These are phyloP conservation scores for Melanerpes aurifrons DNA, from an alignment of 2,113 vertebrate genomes.

Conservation along the genomic window DNA sequence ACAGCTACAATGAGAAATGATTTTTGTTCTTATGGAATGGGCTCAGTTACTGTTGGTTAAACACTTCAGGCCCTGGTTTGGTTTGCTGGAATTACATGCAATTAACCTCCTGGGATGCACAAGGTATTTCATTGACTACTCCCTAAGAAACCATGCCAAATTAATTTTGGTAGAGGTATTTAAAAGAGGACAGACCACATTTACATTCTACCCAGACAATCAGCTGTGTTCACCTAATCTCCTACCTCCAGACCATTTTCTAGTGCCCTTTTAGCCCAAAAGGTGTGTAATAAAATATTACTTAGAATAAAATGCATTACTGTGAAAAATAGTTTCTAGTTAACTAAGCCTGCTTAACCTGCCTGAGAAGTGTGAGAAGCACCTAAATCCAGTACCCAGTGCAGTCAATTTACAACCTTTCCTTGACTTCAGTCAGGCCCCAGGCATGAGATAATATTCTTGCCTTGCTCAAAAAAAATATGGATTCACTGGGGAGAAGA, in stretches of 20 bases:
- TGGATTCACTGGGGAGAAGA: background rate
- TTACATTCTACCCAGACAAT: background rate
- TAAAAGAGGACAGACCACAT: background rate
- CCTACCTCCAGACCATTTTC: background rate
- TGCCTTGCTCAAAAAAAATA: background rate
- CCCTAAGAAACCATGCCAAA: background rate
- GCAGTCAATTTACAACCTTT: slow-evolving; percentile 3
- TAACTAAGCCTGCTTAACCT: background rate
- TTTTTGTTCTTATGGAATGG: background rate
- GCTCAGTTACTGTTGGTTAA: background rate
- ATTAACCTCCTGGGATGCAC: background rate
- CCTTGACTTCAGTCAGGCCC: background rate
- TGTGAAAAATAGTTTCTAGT: background rate
- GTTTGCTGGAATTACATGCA: background rate
- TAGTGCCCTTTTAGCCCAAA: background rate
- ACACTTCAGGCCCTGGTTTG: background rate
- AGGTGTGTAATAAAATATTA: background rate
- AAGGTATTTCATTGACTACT: background rate
- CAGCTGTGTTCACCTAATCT: background rate
- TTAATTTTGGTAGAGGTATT: background rate
- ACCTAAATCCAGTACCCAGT: background rate
- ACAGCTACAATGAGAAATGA: background rate
- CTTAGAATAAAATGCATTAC: background rate
- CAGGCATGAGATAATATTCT: background rate
- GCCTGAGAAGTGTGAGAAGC: background rate